Conservation (phyloP, 1,140 invertebrate species). For the Epicauta chinensis region DNA sequence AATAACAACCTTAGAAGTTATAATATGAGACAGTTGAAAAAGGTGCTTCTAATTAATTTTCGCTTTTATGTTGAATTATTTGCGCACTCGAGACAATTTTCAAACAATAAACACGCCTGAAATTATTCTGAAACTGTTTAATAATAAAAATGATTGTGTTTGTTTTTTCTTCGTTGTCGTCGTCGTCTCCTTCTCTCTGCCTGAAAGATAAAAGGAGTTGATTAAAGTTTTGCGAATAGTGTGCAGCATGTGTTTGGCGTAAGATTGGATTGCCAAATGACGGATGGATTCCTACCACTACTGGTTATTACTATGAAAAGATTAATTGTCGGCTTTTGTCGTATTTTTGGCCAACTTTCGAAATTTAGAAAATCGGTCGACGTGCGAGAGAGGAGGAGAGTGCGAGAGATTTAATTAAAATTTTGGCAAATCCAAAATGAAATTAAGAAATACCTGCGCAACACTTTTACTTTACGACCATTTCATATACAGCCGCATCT, state of each 20-base stretch:
- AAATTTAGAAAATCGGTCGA: neutral
- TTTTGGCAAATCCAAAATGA: constrained; percentile 4
- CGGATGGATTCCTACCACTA: no score
- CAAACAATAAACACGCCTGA: neutral
- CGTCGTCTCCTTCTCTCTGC: no score
- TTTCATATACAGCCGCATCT: constrained; percentile 1
- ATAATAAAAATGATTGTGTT: no score
- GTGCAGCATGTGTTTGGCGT: no score
- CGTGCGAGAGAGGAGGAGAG: neutral
- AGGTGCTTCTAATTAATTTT: constrained; percentile 27
- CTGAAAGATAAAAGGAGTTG: no score
- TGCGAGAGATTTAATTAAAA: constrained; percentile 4
- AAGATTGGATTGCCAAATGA: no score
- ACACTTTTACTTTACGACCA: constrained; percentile 8
- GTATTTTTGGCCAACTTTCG: no score
- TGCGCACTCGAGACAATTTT: neutral
- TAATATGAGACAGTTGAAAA: constrained; percentile 24
- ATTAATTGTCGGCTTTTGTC: no score
- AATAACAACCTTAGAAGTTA: constrained; percentile 35
- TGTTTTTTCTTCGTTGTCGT: no score
- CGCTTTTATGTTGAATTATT: neutral
- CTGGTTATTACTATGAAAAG: no score
- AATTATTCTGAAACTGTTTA: neutral
- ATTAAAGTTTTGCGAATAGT: no score
- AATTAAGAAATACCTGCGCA: constrained; percentile 16